These are phyloP conservation scores for Triplophysa tibetana DNA, from an alignment of 2,113 vertebrate genomes.

Conservation along the genomic window DNA sequence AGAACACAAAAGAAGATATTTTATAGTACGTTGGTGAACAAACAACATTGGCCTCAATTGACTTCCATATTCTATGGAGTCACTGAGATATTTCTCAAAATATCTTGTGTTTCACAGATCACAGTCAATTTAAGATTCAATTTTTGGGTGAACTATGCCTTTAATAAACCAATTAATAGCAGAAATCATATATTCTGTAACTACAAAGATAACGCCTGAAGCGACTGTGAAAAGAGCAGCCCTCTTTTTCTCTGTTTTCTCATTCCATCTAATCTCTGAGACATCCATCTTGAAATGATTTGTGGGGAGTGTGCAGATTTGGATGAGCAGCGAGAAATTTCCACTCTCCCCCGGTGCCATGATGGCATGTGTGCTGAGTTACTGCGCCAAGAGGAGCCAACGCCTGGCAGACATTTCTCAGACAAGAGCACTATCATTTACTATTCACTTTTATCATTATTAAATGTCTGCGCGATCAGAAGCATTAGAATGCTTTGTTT, in stretches of 20 bases:
- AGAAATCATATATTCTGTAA: background rate
- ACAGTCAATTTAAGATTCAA: too few relatives aligned
- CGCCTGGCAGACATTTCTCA: conserved; percentile 12
- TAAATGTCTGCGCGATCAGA: background rate
- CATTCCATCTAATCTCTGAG: conserved; percentile 3
- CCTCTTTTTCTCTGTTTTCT: background rate
- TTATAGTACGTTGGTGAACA: too few relatives aligned
- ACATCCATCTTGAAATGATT: conserved; percentile 48
- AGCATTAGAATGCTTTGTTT: conserved; percentile 8
- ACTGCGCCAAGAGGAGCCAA: conserved; percentile 49
- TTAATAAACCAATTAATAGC: too few relatives aligned
- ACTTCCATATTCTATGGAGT: too few relatives aligned
- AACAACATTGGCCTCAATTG: too few relatives aligned
- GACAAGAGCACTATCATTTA: background rate
- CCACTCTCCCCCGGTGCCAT: conserved; percentile 32
- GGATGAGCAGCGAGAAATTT: conserved; percentile 57
- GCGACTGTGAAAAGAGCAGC: background rate
- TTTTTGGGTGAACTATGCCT: too few relatives aligned
- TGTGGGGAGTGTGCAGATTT: conserved; percentile 52
- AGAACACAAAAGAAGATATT: too few relatives aligned
- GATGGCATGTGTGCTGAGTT: conserved; percentile 42
- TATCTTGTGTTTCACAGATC: too few relatives aligned
- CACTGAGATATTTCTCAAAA: too few relatives aligned
- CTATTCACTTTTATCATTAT: background rate
- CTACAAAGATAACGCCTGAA: background rate